Percentiles rank a stretch among this genome's conserved stretches.
phyloP scores from a whole-genome alignment of 2,797 vertebrate species.

The Falco cherrug region DNA sequence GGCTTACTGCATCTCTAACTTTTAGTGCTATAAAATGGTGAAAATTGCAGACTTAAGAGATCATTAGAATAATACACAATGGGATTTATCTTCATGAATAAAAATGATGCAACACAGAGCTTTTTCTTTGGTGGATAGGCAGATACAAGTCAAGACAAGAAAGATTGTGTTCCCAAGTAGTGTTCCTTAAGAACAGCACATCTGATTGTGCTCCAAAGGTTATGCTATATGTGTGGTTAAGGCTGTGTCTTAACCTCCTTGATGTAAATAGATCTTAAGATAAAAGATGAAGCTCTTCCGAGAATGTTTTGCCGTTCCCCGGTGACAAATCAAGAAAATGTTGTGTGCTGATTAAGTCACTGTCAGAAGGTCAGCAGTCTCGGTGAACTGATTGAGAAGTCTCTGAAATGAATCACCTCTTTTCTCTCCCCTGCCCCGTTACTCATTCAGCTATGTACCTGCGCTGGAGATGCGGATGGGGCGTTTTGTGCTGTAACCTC shows the following conservation, averaged over 20 bases:
- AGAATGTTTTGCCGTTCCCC: constrained; percentile 9
- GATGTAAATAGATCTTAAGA: constrained; percentile 35
- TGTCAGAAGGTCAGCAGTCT: constrained; percentile 41
- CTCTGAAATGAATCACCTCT: constrained; percentile 29
- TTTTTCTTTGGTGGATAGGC: constrained; percentile 4
- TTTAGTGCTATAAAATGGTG: constrained; percentile 28
- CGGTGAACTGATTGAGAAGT: background rate
- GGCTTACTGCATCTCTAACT: constrained; percentile 61
- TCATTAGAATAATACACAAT: constrained; percentile 58
- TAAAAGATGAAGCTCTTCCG: constrained; percentile 46
- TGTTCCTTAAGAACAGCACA: background rate
- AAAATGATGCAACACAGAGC: constrained; percentile 1
- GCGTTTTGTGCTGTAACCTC: background rate
- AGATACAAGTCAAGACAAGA: constrained; percentile 7
- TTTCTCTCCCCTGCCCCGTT: background rate
- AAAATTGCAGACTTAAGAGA: constrained; percentile 53
- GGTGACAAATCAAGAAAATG: constrained; percentile 52
- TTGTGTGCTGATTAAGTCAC: constrained; percentile 54
- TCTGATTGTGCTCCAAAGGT: background rate
- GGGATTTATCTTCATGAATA: constrained; percentile 57
- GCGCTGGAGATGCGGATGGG: background rate
- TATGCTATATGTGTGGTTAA: background rate
- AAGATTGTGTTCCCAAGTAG: background rate
- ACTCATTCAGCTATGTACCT: background rate
- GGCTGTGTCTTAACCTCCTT: constrained; percentile 21